Conservation (phyloP, 1,140 invertebrate genomes). For the Sarcophaga peregrina region DNA sequence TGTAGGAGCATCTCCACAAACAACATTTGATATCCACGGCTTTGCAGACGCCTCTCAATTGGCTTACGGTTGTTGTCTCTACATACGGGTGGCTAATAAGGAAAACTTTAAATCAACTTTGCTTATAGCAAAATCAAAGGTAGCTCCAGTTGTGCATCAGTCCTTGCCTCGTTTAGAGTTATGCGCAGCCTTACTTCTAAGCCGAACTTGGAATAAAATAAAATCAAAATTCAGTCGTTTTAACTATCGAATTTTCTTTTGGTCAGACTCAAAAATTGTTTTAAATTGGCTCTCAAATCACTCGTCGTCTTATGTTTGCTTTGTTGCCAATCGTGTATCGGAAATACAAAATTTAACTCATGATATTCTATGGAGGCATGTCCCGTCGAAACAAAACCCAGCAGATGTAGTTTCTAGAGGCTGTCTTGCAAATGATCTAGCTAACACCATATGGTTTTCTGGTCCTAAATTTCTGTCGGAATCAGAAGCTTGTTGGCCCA, state of each 20-base stretch:
- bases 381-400: conserved; percentile 8
- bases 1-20: not conserved
- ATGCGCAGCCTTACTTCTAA: conserved; percentile 49
- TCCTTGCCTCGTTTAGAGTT: too few relatives aligned
- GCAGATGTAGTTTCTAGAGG: conserved; percentile 37
- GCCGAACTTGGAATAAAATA: not conserved
- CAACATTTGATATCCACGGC: too few relatives aligned
- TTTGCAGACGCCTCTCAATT: too few relatives aligned
- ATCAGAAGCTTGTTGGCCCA: not conserved
- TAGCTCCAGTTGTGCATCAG: too few relatives aligned
- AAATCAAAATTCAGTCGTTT: too few relatives aligned
- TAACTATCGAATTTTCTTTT: too few relatives aligned
- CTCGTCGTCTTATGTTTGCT: too few relatives aligned
- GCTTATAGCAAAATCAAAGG: not conserved
- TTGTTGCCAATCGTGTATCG: too few relatives aligned
- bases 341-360: too few relatives aligned
- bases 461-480: not conserved
- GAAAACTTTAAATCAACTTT: not conserved
- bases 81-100: not conserved
- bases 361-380: too few relatives aligned
- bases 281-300: too few relatives aligned
- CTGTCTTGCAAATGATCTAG: not conserved
- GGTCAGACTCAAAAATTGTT: too few relatives aligned
- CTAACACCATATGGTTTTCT: conserved; percentile 29
- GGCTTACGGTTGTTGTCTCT: conserved; percentile 45